Evolutionary conservation across 2,113 vertebrate genomes (phyloP).

Genomic region (Suricata suricatta): DNA sequence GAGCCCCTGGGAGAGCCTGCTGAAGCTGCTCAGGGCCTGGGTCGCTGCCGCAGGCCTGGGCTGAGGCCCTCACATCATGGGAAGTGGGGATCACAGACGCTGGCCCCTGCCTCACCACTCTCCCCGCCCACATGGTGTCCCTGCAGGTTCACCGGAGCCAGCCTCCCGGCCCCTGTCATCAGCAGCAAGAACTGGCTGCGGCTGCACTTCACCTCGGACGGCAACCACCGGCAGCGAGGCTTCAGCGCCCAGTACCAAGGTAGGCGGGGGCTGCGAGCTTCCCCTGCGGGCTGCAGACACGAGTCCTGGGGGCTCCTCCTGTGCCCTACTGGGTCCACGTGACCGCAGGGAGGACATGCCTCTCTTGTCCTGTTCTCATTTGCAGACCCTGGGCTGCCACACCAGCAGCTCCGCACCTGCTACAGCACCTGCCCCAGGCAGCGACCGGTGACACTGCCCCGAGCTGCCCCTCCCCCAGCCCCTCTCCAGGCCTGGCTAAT

Average conservation of each 20-base stretch:
- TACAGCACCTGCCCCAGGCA: background rate
- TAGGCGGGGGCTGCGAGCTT: constrained; percentile 60
- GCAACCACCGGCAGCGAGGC: constrained; percentile 96
- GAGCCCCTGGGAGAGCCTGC: background rate
- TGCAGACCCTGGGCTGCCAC: background rate
- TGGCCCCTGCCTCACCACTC: background rate
- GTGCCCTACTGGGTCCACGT: fast-evolving
- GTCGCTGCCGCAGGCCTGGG: background rate
- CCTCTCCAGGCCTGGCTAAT: background rate
- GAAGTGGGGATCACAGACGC: background rate
- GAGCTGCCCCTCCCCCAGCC: background rate
- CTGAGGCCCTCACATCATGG: background rate
- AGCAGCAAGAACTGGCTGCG: constrained; percentile 99
- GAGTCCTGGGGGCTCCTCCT: background rate
- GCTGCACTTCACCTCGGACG: constrained; percentile 96
- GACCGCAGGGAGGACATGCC: background rate
- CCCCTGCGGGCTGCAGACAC: fast-evolving
- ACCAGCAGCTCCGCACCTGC: background rate
- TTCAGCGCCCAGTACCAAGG: constrained; percentile 99
- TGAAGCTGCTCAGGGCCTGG: background rate
- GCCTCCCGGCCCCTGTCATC: constrained; percentile 96
- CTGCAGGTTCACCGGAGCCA: constrained; percentile 95
- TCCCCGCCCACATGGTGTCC: background rate
- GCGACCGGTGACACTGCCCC: background rate
- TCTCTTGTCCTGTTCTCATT: background rate